phyloP scores from a whole-genome alignment of 2,888 invertebrate species.

The Mimas tiliae region DNA sequence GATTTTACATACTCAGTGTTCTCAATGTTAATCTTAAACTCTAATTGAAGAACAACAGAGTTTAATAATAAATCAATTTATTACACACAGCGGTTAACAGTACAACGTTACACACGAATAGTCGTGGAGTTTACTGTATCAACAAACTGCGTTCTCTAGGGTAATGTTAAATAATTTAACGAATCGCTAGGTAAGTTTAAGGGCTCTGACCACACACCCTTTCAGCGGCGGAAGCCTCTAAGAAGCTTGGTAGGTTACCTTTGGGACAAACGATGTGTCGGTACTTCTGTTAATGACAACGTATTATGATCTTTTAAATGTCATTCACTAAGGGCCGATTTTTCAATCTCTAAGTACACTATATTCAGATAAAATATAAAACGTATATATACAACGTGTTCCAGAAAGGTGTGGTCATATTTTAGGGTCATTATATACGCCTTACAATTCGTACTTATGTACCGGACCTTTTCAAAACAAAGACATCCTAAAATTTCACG shows the following conservation, averaged over 20 bases:
- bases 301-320: constrained; percentile 34
- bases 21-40: neutral
- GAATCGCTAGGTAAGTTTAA: constrained; percentile 76
- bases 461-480: no score
- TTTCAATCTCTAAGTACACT: no score
- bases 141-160: constrained; percentile 51
- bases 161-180: constrained; percentile 77
- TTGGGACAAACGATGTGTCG: constrained; percentile 53
- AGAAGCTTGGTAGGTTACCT: constrained; percentile 66
- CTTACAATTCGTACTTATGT: no score
- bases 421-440: no score
- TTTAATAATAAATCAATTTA: constrained; percentile 25
- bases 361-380: no score
- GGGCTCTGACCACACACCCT: constrained; percentile 79
- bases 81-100: neutral
- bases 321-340: no score
- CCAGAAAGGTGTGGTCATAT: no score
- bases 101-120: constrained; percentile 30
- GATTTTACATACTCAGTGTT: neutral
- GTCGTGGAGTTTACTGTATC: constrained; percentile 58
- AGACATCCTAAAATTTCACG: no score
- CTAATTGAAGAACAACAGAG: neutral
- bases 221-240: constrained; percentile 73
- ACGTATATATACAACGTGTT: no score
- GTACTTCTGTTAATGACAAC: constrained; percentile 36